phyloP scores from a whole-genome alignment of 37 sponge, comb jelly and placozoan species.

The Spongilla lacustris region DNA sequence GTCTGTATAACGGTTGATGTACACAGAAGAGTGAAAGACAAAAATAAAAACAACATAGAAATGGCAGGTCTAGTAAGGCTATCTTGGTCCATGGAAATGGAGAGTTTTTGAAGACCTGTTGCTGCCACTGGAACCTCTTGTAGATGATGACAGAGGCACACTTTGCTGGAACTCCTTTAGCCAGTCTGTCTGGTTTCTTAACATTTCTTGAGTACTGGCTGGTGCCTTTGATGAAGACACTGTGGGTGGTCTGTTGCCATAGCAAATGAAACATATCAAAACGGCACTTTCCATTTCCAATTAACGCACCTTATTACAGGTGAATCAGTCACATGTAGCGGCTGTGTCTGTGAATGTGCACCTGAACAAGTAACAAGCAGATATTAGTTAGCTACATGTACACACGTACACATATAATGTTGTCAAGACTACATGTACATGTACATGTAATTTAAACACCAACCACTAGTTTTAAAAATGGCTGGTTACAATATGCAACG shows the following conservation, averaged over 20 bases:
- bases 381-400: neutral
- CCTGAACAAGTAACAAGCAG: neutral
- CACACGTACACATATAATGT: no score
- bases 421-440: no score
- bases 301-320: neutral
- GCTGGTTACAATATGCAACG: no score
- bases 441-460: no score
- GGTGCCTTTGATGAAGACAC: neutral
- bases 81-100: no score
- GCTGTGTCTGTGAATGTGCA: neutral
- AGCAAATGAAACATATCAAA: neutral
- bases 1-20: no score
- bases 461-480: no score
- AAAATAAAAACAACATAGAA: no score
- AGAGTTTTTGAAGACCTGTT: no score
- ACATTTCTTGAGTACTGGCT: constrained; percentile 37
- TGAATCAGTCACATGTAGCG: constrained; percentile 10
- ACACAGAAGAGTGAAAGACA: no score
- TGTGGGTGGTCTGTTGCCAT: neutral
- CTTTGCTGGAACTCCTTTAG: constrained; percentile 63
- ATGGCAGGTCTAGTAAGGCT: no score
- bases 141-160: constrained; percentile 31
- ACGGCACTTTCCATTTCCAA: neutral
- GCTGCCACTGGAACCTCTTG: no score
- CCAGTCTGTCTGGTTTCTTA: constrained; percentile 76